Conservation (phyloP, 2,113 vertebrate species). For the Edolisoma coerulescens region DNA sequence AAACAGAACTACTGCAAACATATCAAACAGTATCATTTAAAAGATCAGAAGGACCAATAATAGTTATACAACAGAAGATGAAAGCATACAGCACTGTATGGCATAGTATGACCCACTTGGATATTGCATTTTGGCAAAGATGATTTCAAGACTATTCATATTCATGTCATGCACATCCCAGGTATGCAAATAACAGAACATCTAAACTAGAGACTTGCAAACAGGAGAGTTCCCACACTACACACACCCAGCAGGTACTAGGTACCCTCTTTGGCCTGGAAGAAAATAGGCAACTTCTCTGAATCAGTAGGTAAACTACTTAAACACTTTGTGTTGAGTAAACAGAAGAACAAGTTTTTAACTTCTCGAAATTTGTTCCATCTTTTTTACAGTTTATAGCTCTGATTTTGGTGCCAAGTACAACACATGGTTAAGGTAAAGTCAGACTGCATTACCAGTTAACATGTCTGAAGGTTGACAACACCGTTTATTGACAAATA, state of each 20-base stretch:
- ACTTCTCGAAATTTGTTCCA: constrained; percentile 15
- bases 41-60: constrained; percentile 65
- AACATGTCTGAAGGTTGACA: constrained; percentile 35
- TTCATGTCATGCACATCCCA: constrained; percentile 53
- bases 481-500: constrained; percentile 35
- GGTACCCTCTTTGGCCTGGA: constrained; percentile 62
- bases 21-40: constrained; percentile 69
- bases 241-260: constrained; percentile 20
- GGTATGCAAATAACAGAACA: constrained; percentile 60
- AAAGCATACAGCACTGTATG: constrained; percentile 72
- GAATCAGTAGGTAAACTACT: constrained; percentile 52
- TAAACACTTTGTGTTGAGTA: constrained; percentile 29
- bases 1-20: constrained; percentile 72
- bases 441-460: constrained; percentile 37
- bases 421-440: background rate
- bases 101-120: constrained; percentile 55
- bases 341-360: constrained; percentile 50
- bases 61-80: constrained; percentile 68
- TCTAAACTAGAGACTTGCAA: constrained; percentile 58
- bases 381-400: constrained; percentile 37
- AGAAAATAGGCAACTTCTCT: constrained; percentile 54
- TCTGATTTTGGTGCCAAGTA: constrained; percentile 21
- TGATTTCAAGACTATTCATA: constrained; percentile 57
- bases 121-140: constrained; percentile 61
- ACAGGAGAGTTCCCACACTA: constrained; percentile 40